Evolutionary conservation across 2,888 invertebrate species (phyloP), one percentile per base, ranked within the genome.

Genomic region (Prosapia bicincta): DNA sequence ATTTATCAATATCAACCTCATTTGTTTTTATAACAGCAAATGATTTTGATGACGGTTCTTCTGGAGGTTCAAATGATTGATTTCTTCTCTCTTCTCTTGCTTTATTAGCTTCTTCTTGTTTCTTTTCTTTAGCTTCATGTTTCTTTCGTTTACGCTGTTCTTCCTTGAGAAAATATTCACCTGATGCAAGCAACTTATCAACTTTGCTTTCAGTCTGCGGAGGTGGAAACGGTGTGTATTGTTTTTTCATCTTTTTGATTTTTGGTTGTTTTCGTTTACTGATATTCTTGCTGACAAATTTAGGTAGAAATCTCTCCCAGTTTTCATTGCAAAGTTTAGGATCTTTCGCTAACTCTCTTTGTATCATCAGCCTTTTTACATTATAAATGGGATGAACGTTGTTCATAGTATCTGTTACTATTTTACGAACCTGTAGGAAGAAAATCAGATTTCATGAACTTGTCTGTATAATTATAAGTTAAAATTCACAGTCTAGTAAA

Each of bases 301-400:
- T 96, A 0, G 99, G 99, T 80, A 99, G 85, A 86, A 98, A 99
- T 79, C 98, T 88, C 43, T 97, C 96, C 99, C 99, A 99, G 84
- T 94, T 96, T 85, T 98, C 97, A 85, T 95, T 92, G 84, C 92
- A 93, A 74, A 99, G 84, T 82, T 91, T 92, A 0, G 97, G 94
- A 87, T 99, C 96, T 86, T 97, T 98, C 82, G 94, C 93, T 75
- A 99, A 85, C 85, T 99, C 98, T 80, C 93, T 89, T 84, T 99
- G 99, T 71, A 99, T 98, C 98, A 99, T 99, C 71, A 99, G 85
- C 1, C 96, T 93, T 87, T 98, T 95, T 0, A 99, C 97, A 83
- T 98, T 98, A 83, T 98, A 99, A 84, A 99, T 96, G 0, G 99
- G 99, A 87, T 99, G 99, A 74, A 99, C 90, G 85, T 99, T 99